Percentiles rank a stretch among this genome's conserved stretches.
Evolutionary conservation across 2,113 vertebrate genomes (phyloP).

Genomic region (Phalacrocorax brasilianus): DNA sequence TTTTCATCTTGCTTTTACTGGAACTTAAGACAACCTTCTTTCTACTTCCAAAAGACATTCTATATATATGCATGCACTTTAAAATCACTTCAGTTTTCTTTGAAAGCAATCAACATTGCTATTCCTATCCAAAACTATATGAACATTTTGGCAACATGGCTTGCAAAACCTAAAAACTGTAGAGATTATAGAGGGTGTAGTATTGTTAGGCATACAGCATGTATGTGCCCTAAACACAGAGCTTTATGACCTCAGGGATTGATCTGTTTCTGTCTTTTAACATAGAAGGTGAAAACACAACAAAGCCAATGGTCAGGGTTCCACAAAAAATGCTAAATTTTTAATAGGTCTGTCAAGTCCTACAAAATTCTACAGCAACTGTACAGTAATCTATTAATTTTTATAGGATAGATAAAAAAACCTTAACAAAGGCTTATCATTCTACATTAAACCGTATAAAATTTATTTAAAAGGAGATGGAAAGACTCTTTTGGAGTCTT

Average conservation of each 20-base stretch:
- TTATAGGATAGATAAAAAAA: neutral
- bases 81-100: neutral
- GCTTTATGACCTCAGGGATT: neutral
- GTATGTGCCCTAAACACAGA: neutral
- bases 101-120: neutral
- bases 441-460: neutral
- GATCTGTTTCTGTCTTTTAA: neutral
- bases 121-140: neutral
- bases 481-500: neutral
- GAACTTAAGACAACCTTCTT: neutral
- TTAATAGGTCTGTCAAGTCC: neutral
- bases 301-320: neutral
- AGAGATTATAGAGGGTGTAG: neutral
- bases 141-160: neutral
- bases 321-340: neutral
- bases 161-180: neutral
- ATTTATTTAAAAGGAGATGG: neutral
- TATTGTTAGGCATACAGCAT: neutral
- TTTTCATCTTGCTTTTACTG: neutral
- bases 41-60: neutral
- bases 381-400: neutral
- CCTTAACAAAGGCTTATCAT: neutral
- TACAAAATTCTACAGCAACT: neutral
- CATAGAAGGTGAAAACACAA: neutral
- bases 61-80: neutral